phyloP scores from a whole-genome alignment of 2,797 vertebrate species.

The Periophthalmus magnuspinnatus region DNA sequence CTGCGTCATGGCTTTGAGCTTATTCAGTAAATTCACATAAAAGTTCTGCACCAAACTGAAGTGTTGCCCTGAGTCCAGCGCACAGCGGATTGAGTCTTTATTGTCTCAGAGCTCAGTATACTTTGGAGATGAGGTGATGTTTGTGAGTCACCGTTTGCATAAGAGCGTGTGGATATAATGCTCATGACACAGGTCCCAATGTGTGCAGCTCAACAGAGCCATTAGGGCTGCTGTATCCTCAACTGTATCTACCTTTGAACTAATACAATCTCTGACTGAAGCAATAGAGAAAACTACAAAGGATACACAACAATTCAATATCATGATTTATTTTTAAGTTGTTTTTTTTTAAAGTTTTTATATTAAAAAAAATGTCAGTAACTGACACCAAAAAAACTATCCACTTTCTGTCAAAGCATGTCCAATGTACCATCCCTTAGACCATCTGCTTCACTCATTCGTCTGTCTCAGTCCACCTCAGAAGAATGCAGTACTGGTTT shows the following conservation, averaged over 20 bases:
- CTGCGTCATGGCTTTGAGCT: conserved; percentile 34
- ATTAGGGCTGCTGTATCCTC: conserved; percentile 38
- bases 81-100: conserved; percentile 24
- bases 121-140: conserved; percentile 32
- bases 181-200: conserved; percentile 18
- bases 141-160: conserved; percentile 44
- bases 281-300: conserved; percentile 63
- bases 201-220: conserved; percentile 31
- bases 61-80: conserved; percentile 50
- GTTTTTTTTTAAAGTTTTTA: conserved; percentile 60
- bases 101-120: conserved; percentile 27
- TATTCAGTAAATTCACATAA: conserved; percentile 38
- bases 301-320: conserved; percentile 72
- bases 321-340: conserved; percentile 67
- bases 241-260: conserved; percentile 34
- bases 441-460: conserved; percentile 49
- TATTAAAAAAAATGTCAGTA: conserved; percentile 79
- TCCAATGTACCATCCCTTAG: conserved; percentile 78
- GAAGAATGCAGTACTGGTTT: conserved; percentile 79
- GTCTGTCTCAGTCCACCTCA: conserved; percentile 61
- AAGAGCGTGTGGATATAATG: conserved; percentile 23
- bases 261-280: conserved; percentile 37
- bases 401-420: conserved; percentile 68
- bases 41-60: conserved; percentile 47
- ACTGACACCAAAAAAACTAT: conserved; percentile 74